phyloP scores from a whole-genome alignment of 2,888 invertebrate species.

The Gibbula magus region DNA sequence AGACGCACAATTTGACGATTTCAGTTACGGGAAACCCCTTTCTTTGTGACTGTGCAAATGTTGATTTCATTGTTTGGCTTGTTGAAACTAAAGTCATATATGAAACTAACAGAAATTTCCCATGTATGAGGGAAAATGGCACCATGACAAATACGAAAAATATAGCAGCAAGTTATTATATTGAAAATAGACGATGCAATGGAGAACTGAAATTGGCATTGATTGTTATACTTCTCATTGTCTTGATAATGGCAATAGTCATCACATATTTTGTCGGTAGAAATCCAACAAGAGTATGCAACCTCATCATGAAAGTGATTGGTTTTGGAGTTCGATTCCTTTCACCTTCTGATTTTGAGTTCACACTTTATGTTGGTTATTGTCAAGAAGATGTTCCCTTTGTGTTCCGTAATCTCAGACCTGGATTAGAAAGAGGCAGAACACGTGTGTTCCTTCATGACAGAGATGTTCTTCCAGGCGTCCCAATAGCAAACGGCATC shows the following conservation, averaged over 20 bases:
- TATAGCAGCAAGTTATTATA: background rate
- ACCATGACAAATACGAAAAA: background rate
- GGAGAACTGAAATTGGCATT: background rate
- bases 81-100: background rate
- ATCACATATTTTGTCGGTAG: background rate
- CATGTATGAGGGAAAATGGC: background rate
- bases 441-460: background rate
- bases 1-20: background rate
- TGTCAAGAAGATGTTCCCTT: background rate
- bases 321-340: background rate
- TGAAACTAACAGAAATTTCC: background rate
- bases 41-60: background rate
- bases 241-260: background rate
- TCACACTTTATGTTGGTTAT: background rate
- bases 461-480: background rate
- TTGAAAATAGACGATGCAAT: background rate
- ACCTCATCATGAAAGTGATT: background rate
- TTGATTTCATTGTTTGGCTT: slow-evolving; percentile 14
- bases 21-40: background rate
- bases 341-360: background rate
- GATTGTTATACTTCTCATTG: background rate
- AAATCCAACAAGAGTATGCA: background rate
- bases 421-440: background rate
- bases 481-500: background rate
- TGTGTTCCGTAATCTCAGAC: background rate